Conservation (phyloP, 2,888 invertebrate genomes). For the Gerosis bhagava region DNA sequence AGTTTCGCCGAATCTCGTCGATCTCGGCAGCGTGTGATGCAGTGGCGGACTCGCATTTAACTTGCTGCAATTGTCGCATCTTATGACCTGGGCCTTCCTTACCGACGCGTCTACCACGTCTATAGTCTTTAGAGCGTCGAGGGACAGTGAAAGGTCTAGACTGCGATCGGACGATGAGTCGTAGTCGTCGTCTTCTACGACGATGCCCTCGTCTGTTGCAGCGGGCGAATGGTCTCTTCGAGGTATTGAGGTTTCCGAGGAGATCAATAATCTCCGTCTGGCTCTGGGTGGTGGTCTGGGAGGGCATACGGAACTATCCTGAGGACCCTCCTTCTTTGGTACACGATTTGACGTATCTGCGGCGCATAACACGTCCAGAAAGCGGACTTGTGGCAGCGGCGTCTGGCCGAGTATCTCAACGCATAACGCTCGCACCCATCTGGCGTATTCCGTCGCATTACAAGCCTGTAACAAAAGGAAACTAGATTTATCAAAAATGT, state of each 20-base stretch:
- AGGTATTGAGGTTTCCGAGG: slow-evolving; percentile 64
- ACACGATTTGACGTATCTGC: slow-evolving; percentile 73
- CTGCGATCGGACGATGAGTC: slow-evolving; percentile 81
- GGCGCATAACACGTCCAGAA: slow-evolving; percentile 86
- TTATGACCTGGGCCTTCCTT: slow-evolving; percentile 68
- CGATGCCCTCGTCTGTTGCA: slow-evolving; percentile 78
- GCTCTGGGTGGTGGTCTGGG: slow-evolving; percentile 73
- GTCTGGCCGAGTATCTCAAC: slow-evolving; percentile 89
- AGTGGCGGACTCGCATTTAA: slow-evolving; percentile 52
- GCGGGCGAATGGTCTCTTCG: slow-evolving; percentile 73
- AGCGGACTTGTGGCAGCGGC: slow-evolving; percentile 87
- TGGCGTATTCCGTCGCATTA: slow-evolving; percentile 86
- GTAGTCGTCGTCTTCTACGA: slow-evolving; percentile 79
- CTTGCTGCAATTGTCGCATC: slow-evolving; percentile 75
- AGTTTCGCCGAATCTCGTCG: slow-evolving; percentile 60
- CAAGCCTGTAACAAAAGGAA: slow-evolving; percentile 83
- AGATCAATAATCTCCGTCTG: slow-evolving; percentile 64
- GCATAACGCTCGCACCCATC: slow-evolving; percentile 89
- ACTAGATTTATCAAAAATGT: slow-evolving; percentile 20
- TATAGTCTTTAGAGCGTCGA: slow-evolving; percentile 73
- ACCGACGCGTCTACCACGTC: slow-evolving; percentile 69
- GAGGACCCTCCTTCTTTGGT: slow-evolving; percentile 63
- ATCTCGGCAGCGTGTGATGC: slow-evolving; percentile 73
- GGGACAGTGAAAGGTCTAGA: slow-evolving; percentile 76
- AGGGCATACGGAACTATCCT: slow-evolving; percentile 59